phyloP scores from a whole-genome alignment of 2,797 vertebrate species.

The Cephalopachus bancanus region DNA sequence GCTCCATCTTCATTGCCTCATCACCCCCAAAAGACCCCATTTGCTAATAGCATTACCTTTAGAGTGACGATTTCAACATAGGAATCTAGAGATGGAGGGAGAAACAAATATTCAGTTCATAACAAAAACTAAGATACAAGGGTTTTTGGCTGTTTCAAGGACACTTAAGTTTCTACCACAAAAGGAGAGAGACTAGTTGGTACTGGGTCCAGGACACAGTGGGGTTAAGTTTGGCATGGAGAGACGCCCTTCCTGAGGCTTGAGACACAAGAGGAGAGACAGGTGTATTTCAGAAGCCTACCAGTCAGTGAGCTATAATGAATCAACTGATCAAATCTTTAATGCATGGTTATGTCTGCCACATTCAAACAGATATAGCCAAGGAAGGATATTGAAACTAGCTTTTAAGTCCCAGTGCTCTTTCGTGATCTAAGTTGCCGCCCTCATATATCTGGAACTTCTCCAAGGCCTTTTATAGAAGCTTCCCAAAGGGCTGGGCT shows the following conservation, averaged over 20 bases:
- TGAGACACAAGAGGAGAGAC: neutral
- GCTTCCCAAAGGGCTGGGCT: neutral
- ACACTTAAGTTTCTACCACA: constrained; percentile 2
- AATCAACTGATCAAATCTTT: constrained; percentile 34
- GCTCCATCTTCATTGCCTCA: neutral
- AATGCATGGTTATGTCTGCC: neutral
- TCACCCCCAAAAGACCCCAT: neutral
- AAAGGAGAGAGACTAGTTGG: neutral
- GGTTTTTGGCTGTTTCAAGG: neutral
- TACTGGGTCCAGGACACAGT: neutral
- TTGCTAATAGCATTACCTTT: neutral
- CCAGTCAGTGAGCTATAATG: neutral
- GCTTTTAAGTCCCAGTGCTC: constrained; percentile 2
- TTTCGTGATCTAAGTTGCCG: constrained; percentile 52
- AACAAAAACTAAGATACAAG: neutral
- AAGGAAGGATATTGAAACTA: constrained; percentile 55
- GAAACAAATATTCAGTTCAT: neutral
- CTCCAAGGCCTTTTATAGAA: constrained; percentile 40
- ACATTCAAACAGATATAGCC: constrained; percentile 24
- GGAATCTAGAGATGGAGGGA: neutral
- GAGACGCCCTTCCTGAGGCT: neutral
- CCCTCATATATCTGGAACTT: constrained; percentile 49
- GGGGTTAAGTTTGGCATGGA: neutral
- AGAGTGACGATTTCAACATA: neutral
- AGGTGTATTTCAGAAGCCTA: neutral